These are phyloP conservation scores for Hypanus sabinus DNA, from an alignment of 2,113 vertebrate species.

Conservation along the genomic window DNA sequence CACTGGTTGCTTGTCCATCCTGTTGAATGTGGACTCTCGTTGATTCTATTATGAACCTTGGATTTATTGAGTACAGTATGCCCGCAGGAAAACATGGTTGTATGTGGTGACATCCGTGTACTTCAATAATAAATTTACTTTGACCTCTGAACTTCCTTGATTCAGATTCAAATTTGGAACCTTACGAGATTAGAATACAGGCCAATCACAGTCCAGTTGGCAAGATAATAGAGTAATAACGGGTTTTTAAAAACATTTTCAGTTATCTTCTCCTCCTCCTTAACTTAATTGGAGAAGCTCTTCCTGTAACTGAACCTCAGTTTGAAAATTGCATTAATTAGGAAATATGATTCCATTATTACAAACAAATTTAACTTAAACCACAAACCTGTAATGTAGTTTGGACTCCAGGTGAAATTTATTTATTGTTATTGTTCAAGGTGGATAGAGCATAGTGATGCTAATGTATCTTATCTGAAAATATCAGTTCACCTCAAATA, in stretches of 20 bases:
- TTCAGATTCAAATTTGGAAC: too few relatives aligned
- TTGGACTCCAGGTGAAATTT: slow-evolving; percentile 62
- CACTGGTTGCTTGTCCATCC: too few relatives aligned
- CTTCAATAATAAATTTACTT: too few relatives aligned
- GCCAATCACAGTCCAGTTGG: too few relatives aligned
- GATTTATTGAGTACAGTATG: too few relatives aligned
- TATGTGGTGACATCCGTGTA: too few relatives aligned
- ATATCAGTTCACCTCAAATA: neutral
- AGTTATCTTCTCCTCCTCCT: slow-evolving; percentile 54
- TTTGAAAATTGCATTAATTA: slow-evolving; percentile 75
- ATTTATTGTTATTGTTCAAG: slow-evolving; percentile 81
- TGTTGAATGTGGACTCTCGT: too few relatives aligned
- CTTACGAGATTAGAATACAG: too few relatives aligned
- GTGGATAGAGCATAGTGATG: slow-evolving; percentile 50
- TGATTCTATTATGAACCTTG: too few relatives aligned
- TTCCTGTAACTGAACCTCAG: slow-evolving; percentile 51
- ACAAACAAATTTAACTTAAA: slow-evolving; percentile 73
- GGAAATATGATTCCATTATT: slow-evolving; percentile 80
- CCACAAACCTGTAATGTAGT: slow-evolving; percentile 75
- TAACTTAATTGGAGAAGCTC: slow-evolving; percentile 61
- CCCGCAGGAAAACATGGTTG: too few relatives aligned
- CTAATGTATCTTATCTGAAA: neutral
- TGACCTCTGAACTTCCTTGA: too few relatives aligned
- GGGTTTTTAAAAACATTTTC: neutral
- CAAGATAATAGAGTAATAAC: neutral